Evolutionary conservation across 2,888 invertebrate genomes (phyloP).

Genomic region (Lycia hirtaria): DNA sequence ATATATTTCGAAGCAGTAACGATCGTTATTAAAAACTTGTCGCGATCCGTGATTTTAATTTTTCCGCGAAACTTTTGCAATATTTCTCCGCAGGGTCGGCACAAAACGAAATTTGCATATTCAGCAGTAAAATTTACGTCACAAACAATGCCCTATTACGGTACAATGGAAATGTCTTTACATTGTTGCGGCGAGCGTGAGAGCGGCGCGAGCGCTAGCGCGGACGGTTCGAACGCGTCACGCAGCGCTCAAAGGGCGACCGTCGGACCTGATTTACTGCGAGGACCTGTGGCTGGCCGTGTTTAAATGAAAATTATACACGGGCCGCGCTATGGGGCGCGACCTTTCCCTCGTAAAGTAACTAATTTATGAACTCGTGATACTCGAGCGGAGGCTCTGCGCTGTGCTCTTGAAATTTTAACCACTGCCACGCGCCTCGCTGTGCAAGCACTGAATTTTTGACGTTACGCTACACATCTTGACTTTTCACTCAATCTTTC

Average conservation of each 20-base stretch:
- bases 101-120: slow-evolving; percentile 80
- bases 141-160: slow-evolving; percentile 82
- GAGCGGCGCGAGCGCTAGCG: slow-evolving; percentile 44
- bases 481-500: slow-evolving; percentile 51
- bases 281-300: slow-evolving; percentile 75
- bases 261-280: slow-evolving; percentile 76
- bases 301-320: slow-evolving; percentile 82
- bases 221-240: slow-evolving; percentile 41
- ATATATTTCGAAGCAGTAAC: slow-evolving; percentile 31
- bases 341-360: slow-evolving; percentile 79
- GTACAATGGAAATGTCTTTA: slow-evolving; percentile 82
- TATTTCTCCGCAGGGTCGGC: slow-evolving; percentile 76
- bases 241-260: slow-evolving; percentile 63
- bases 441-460: slow-evolving; percentile 69
- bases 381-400: slow-evolving; percentile 68
- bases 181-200: slow-evolving; percentile 67
- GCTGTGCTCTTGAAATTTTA: slow-evolving; percentile 79
- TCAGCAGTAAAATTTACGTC: slow-evolving; percentile 81
- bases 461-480: slow-evolving; percentile 62
- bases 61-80: slow-evolving; percentile 79
- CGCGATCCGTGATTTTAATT: slow-evolving; percentile 77
- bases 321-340: slow-evolving; percentile 66
- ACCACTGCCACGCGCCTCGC: slow-evolving; percentile 59
- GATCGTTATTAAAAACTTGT: slow-evolving; percentile 59
- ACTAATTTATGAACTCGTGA: slow-evolving; percentile 81